phyloP scores from a whole-genome alignment of 1,140 invertebrate species.

The Magallana ariakensis region DNA sequence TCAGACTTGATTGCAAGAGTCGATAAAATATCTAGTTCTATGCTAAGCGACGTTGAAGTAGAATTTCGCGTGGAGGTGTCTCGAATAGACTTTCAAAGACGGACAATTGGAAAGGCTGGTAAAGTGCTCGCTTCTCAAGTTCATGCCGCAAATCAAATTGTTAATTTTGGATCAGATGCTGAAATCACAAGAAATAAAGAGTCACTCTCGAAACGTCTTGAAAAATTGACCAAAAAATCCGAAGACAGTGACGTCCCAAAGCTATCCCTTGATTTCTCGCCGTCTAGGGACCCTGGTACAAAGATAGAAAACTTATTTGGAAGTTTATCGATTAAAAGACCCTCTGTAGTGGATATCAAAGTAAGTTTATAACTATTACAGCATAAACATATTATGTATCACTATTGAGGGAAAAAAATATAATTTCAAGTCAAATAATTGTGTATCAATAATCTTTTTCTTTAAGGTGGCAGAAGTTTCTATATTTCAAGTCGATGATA shows the following conservation, averaged over 20 bases:
- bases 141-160: slow-evolving; percentile 45
- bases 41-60: slow-evolving; percentile 41
- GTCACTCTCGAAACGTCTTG: slow-evolving; percentile 36
- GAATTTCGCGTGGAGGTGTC: slow-evolving; percentile 46
- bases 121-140: slow-evolving; percentile 44
- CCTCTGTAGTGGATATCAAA: slow-evolving; percentile 39
- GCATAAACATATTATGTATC: no score
- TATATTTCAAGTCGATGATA: slow-evolving; percentile 52
- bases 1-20: slow-evolving; percentile 32
- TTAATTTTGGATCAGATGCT: slow-evolving; percentile 48
- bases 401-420: no score
- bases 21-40: slow-evolving; percentile 36
- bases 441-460: background rate
- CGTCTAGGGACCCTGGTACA: slow-evolving; percentile 25
- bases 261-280: background rate
- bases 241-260: slow-evolving; percentile 31
- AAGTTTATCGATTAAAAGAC: slow-evolving; percentile 15
- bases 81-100: slow-evolving; percentile 34
- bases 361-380: background rate
- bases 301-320: slow-evolving; percentile 49
- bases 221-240: slow-evolving; percentile 22
- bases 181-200: slow-evolving; percentile 49
- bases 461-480: slow-evolving; percentile 45
- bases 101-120: slow-evolving; percentile 34
- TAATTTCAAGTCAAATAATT: no score